These are phyloP conservation scores for Caradrina clavipalpis DNA, from an alignment of 2,888 invertebrate species.

Conservation along the genomic window DNA sequence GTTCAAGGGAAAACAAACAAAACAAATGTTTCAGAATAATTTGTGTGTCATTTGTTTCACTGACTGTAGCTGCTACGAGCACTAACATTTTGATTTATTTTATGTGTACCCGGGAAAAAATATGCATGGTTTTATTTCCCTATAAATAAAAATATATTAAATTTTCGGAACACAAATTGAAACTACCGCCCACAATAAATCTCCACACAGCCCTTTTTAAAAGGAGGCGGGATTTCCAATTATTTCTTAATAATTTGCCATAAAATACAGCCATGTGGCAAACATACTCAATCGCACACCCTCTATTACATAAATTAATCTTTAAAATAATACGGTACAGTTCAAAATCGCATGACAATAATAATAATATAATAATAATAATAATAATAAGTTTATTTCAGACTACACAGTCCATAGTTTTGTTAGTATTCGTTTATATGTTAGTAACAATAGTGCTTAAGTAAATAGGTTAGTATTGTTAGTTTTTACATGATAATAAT, in stretches of 20 bases:
- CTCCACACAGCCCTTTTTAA: constrained; percentile 48
- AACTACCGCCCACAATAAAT: constrained; percentile 61
- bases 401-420: too few relatives aligned
- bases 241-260: constrained; percentile 71
- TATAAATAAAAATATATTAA: constrained; percentile 58
- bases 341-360: constrained; percentile 48
- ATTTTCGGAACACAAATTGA: constrained; percentile 56
- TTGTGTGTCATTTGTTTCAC: background rate
- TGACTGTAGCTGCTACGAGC: background rate
- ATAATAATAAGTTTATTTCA: too few relatives aligned
- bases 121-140: constrained; percentile 18
- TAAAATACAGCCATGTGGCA: constrained; percentile 72
- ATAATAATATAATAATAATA: too few relatives aligned
- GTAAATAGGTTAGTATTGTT: too few relatives aligned
- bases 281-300: constrained; percentile 45
- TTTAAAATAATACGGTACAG: constrained; percentile 53
- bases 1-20: too few relatives aligned
- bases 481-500: too few relatives aligned
- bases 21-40: too few relatives aligned
- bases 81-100: background rate
- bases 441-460: too few relatives aligned
- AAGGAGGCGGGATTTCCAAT: constrained; percentile 59
- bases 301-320: background rate
- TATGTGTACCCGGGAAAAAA: background rate
- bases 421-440: too few relatives aligned